These are phyloP conservation scores for Synanceia verrucosa DNA, from an alignment of 2,797 vertebrate genomes.

Conservation along the genomic window DNA sequence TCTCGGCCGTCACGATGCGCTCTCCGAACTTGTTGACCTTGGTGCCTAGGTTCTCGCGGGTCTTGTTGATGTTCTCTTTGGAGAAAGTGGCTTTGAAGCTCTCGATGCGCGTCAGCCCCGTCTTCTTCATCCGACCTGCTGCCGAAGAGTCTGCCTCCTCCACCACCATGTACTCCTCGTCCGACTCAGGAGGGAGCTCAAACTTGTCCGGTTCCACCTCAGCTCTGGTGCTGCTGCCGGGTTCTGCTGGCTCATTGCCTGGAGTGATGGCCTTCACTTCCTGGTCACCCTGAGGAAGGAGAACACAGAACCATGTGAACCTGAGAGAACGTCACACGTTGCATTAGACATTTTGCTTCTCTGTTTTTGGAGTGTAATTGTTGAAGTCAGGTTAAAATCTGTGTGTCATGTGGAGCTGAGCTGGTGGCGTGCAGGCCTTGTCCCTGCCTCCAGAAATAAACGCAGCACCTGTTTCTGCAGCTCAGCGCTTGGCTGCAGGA, in stretches of 20 bases:
- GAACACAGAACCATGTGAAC: constrained; percentile 1
- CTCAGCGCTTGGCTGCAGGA: constrained; percentile 53
- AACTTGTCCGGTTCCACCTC: constrained; percentile 82
- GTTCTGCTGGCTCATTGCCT: constrained; percentile 61
- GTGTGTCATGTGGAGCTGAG: constrained; percentile 27
- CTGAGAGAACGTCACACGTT: neutral
- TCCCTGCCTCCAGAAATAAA: constrained; percentile 69
- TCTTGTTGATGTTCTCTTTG: constrained; percentile 93
- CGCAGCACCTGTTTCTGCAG: constrained; percentile 71
- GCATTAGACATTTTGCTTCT: too few relatives aligned
- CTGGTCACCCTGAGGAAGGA: constrained; percentile 86
- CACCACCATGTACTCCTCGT: constrained; percentile 95
- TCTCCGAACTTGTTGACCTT: constrained; percentile 92
- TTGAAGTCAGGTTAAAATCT: constrained; percentile 43
- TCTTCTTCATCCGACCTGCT: constrained; percentile 87
- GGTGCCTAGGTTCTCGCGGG: constrained; percentile 92
- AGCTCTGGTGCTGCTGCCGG: constrained; percentile 37
- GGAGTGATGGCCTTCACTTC: constrained; percentile 75
- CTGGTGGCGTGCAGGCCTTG: constrained; percentile 21
- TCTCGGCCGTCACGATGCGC: constrained; percentile 93
- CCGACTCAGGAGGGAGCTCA: constrained; percentile 88
- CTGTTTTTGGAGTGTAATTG: neutral
- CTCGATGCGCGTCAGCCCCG: constrained; percentile 92
- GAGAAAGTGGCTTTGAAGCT: constrained; percentile 97
- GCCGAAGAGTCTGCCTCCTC: constrained; percentile 86